A percentile compares a stretch with the other conserved stretches of the same genome.
These are phyloP conservation scores for Drosophila nr. perissopoda DNA, from an alignment of 2,888 invertebrate species.

Conservation along the genomic window DNA sequence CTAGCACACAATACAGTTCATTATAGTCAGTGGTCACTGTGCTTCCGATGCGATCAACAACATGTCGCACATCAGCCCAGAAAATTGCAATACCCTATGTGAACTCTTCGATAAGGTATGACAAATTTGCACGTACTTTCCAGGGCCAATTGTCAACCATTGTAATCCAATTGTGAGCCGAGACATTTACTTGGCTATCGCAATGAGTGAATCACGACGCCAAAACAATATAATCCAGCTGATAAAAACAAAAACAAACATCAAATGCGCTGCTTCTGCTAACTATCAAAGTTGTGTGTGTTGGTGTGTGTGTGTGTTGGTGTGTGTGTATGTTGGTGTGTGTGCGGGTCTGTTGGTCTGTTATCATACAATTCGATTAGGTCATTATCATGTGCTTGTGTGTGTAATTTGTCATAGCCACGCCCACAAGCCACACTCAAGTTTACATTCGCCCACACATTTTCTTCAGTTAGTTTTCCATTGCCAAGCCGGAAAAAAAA, in stretches of 20 bases:
- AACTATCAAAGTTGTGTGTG: constrained; percentile 15
- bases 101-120: background rate
- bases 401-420: constrained; percentile 37
- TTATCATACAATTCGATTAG: constrained; percentile 56
- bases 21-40: constrained; percentile 85
- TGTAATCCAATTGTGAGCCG: constrained; percentile 15
- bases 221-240: constrained; percentile 30
- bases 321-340: background rate
- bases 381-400: constrained; percentile 36
- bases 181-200: constrained; percentile 6
- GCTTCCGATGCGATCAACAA: background rate
- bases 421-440: constrained; percentile 11
- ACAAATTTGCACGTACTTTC: background rate
- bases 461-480: constrained; percentile 38
- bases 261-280: constrained; percentile 7
- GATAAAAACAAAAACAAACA: constrained; percentile 16
- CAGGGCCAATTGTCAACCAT: background rate
- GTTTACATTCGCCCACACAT: background rate
- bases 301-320: background rate
- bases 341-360: background rate
- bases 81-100: background rate
- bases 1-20: constrained; percentile 14
- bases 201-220: constrained; percentile 43
- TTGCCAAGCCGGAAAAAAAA: constrained; percentile 33
- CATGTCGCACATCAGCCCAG: background rate